Conservation (phyloP, 2,113 vertebrate species). For the Sminthopsis crassicaudata region DNA sequence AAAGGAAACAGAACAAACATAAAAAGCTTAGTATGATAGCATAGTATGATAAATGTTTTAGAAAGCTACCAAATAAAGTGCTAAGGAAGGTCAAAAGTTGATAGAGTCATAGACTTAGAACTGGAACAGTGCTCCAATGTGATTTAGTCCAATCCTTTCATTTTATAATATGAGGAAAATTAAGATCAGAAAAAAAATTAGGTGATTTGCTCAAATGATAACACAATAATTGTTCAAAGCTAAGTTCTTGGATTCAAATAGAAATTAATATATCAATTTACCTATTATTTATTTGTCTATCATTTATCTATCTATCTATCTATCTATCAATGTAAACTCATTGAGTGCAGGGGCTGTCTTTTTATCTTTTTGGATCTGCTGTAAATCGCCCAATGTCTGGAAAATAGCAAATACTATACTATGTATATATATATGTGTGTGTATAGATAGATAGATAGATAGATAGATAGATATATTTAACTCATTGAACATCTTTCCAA, state of each 20-base stretch:
- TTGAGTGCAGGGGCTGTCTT: neutral
- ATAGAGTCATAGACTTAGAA: neutral
- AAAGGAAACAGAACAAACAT: neutral
- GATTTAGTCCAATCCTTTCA: neutral
- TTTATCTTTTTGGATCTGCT: neutral
- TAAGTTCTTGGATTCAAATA: neutral
- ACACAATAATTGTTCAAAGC: neutral
- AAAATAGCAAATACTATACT: neutral
- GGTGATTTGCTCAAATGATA: neutral
- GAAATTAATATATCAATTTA: neutral
- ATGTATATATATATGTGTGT: no score
- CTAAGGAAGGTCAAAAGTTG: neutral
- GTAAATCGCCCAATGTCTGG: neutral
- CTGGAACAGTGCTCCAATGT: neutral
- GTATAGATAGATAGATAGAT: no score
- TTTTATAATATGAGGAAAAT: neutral
- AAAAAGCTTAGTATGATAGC: neutral
- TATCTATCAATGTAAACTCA: neutral
- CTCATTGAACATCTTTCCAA: neutral
- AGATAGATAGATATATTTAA: no score
- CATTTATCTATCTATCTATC: neutral
- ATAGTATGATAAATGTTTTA: neutral
- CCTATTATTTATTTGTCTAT: no score
- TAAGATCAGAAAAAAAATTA: neutral
- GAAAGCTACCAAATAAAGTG: neutral